A percentile compares a stretch with the other conserved stretches of the same genome.
Evolutionary conservation across 2,113 vertebrate species (phyloP).

Genomic region (Tragelaphus scriptus): DNA sequence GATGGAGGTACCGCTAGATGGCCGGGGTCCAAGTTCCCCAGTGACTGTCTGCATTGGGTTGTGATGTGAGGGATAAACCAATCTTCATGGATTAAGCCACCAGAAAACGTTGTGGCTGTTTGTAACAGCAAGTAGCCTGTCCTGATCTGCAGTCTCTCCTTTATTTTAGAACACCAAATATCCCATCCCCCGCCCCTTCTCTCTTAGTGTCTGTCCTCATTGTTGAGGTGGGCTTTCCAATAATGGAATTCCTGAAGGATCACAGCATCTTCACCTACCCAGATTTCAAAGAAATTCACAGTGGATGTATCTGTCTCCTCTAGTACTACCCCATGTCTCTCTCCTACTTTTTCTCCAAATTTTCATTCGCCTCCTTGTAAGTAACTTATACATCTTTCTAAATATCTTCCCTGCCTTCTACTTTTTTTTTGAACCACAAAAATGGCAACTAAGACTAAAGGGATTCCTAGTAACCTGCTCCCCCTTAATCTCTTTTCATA

Average conservation of each 20-base stretch:
- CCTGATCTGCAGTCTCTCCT: not conserved
- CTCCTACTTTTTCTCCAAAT: not conserved
- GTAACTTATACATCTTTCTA: not conserved
- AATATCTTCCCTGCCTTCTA: not conserved
- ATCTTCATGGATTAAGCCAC: not conserved
- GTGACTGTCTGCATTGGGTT: not conserved
- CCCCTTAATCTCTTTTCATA: not conserved
- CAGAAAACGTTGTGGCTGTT: not conserved
- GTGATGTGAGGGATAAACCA: not conserved
- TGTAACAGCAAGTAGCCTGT: not conserved
- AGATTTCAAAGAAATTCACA: not conserved
- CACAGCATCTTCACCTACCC: not conserved
- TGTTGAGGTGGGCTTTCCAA: not conserved
- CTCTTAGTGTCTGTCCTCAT: not conserved
- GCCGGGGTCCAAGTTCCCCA: not conserved
- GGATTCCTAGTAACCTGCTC: not conserved
- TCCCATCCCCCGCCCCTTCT: fast-evolving
- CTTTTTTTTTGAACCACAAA: not conserved
- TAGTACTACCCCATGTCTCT: not conserved
- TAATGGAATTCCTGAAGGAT: not conserved
- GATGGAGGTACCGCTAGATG: not conserved
- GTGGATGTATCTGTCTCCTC: fast-evolving
- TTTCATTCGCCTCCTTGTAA: not conserved
- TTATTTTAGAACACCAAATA: not conserved
- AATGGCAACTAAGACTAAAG: not conserved